These are phyloP conservation scores for Megamerina dolium DNA, from an alignment of 2,888 invertebrate species.

Conservation along the genomic window DNA sequence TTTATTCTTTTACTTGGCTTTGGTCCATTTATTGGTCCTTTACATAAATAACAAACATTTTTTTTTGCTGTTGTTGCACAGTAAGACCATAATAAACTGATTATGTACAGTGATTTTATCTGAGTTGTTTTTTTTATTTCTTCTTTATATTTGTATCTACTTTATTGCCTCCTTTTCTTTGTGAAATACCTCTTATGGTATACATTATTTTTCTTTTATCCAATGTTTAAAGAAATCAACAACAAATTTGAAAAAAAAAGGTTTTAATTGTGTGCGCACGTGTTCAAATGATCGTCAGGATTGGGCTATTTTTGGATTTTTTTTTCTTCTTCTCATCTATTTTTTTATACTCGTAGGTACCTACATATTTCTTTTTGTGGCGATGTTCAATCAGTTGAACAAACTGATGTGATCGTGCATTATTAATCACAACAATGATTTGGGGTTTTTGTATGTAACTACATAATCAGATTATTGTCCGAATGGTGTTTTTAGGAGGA, in stretches of 20 bases:
- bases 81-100: slow-evolving; percentile 22
- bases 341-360: no score
- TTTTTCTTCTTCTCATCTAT: slow-evolving; percentile 4
- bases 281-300: slow-evolving; percentile 30
- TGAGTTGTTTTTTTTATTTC: background rate
- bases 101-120: slow-evolving; percentile 25
- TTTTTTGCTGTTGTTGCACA: slow-evolving; percentile 1
- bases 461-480: no score
- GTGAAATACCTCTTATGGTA: background rate
- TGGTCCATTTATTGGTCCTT: background rate
- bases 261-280: slow-evolving; percentile 39
- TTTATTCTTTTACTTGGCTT: background rate
- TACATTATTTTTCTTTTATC: slow-evolving; percentile 7
- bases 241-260: slow-evolving; percentile 7
- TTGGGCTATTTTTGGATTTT: slow-evolving; percentile 12
- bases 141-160: background rate
- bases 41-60: background rate
- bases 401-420: no score
- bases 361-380: no score
- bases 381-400: no score
- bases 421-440: slow-evolving; percentile 17
- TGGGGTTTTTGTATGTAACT: no score
- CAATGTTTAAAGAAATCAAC: slow-evolving; percentile 1
- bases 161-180: background rate
- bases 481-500: no score